A percentile compares a stretch with the other conserved stretches of the same genome.
These are phyloP conservation scores for Dendrolimus punctatus DNA, from an alignment of 1,140 invertebrate genomes.

Conservation along the genomic window DNA sequence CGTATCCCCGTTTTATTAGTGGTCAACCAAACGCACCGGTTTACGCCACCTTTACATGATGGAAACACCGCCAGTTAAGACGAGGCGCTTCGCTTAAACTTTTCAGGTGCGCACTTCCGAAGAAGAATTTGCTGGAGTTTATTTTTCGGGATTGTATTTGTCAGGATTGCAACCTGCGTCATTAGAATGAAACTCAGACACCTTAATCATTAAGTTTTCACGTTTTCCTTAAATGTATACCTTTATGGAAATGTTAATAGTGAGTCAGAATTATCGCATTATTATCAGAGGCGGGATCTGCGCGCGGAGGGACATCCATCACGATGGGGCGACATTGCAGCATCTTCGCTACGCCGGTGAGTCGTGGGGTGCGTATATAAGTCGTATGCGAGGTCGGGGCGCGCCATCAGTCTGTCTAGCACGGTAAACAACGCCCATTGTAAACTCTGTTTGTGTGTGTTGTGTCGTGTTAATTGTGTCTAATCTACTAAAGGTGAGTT, in stretches of 20 bases:
- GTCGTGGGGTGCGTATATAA: constrained; percentile 54
- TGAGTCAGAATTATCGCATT: constrained; percentile 25
- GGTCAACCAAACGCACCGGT: no score
- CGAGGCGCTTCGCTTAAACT: no score
- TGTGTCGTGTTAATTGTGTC: constrained; percentile 33
- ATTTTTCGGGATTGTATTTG: no score
- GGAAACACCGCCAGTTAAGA: no score
- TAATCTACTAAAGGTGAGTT: constrained; percentile 26
- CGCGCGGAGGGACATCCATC: constrained; percentile 33
- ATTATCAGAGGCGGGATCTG: constrained; percentile 17
- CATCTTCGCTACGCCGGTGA: constrained; percentile 37
- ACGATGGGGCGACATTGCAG: constrained; percentile 45
- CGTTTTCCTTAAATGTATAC: background rate
- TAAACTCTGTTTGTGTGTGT: constrained; percentile 28
- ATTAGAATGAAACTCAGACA: background rate
- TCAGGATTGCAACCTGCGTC: background rate
- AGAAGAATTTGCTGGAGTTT: no score
- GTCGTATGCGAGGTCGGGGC: constrained; percentile 31
- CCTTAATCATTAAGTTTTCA: no score
- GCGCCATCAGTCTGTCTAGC: constrained; percentile 42
- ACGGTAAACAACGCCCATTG: constrained; percentile 31
- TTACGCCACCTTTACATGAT: no score
- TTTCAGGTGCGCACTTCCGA: no score
- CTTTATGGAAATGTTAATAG: constrained; percentile 12
- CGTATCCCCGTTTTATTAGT: no score